phyloP scores from a whole-genome alignment of 2,888 invertebrate genomes.

The Chalcis sispes region DNA sequence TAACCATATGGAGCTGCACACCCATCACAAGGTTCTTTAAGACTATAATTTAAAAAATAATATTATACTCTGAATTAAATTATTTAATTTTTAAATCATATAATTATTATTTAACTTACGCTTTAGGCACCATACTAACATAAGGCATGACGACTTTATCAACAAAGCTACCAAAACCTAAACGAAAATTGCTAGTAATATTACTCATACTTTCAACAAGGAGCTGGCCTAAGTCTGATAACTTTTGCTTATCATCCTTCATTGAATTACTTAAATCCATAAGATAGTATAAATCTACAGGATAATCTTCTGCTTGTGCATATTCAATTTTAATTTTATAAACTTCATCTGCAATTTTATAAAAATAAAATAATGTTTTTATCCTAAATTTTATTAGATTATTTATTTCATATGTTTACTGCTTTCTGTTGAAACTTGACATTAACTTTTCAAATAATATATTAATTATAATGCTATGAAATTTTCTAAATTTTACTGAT shows the following conservation, averaged over 20 bases:
- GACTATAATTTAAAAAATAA: conserved; percentile 75
- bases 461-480: no score
- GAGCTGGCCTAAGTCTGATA: conserved; percentile 88
- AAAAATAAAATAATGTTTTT: conserved; percentile 15
- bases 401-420: neutral
- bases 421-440: no score
- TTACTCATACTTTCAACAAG: conserved; percentile 93
- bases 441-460: no score
- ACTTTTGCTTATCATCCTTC: conserved; percentile 97
- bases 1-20: conserved; percentile 98
- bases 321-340: conserved; percentile 86
- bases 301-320: conserved; percentile 95
- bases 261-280: conserved; percentile 99
- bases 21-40: conserved; percentile 83
- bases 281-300: conserved; percentile 98
- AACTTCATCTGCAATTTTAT: conserved; percentile 85
- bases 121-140: conserved; percentile 92
- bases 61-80: neutral
- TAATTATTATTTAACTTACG: conserved; percentile 80
- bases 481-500: no score
- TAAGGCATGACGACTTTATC: conserved; percentile 99
- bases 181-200: conserved; percentile 93
- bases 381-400: neutral
- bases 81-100: neutral
- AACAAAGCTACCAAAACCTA: conserved; percentile 97